Evolutionary conservation across 37 sponge, comb jelly and placozoan genomes (phyloP).

Genomic region (Crambe crambe): DNA sequence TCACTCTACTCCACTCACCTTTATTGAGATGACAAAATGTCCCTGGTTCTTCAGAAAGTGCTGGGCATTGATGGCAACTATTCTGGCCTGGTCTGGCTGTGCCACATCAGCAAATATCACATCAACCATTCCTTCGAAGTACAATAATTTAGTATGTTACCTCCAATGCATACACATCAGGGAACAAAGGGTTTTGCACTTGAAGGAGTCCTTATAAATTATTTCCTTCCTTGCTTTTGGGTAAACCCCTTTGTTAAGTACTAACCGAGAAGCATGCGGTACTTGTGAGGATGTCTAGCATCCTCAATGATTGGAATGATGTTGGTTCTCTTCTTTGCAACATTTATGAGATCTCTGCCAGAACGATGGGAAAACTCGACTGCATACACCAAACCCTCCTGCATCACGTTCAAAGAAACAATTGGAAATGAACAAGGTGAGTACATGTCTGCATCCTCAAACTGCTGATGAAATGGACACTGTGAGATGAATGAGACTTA

Average conservation of each 20-base stretch:
- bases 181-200: no score
- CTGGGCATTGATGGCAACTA: conserved; percentile 95
- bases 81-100: conserved; percentile 98
- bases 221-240: no score
- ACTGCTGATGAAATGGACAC: not conserved
- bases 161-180: no score
- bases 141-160: no score
- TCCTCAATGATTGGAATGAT: conserved; percentile 99
- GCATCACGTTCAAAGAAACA: not conserved
- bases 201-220: no score
- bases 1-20: conserved; percentile 51
- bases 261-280: conserved; percentile 95
- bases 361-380: conserved; percentile 99
- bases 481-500: conserved; percentile 27
- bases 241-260: no score
- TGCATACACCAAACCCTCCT: conserved; percentile 98
- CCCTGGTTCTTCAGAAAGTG: conserved; percentile 96
- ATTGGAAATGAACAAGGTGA: not conserved
- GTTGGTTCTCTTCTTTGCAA: conserved; percentile 98
- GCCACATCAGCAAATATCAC: conserved; percentile 98
- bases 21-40: conserved; percentile 97
- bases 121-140: conserved; percentile 93
- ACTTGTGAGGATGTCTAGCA: conserved; percentile 98
- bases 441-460: no score
- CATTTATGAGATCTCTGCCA: conserved; percentile 97